Conservation (phyloP, 2,888 invertebrate species). For the Drepanosiphum platanoidis region DNA sequence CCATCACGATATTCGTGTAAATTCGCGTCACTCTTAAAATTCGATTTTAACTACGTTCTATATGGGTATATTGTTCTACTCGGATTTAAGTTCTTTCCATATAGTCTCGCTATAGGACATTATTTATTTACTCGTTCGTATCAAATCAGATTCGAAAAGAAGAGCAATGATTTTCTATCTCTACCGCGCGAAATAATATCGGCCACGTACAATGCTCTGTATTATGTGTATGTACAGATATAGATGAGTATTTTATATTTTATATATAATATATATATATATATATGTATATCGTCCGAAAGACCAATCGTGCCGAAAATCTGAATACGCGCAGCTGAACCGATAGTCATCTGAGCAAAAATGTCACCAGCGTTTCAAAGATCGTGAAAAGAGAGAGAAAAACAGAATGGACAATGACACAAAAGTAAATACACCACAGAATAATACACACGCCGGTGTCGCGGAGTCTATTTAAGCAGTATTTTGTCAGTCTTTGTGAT, state of each 20-base stretch:
- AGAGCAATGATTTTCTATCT: no score
- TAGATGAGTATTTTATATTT: neutral
- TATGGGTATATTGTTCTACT: no score
- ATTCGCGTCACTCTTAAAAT: no score
- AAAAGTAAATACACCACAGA: slow-evolving; percentile 57
- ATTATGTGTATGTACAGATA: neutral
- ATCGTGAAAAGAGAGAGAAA: slow-evolving; percentile 11
- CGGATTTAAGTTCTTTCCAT: no score
- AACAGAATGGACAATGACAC: slow-evolving; percentile 37
- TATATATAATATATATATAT: no score
- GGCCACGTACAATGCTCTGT: neutral
- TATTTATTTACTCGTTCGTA: no score
- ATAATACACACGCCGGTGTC: slow-evolving; percentile 57
- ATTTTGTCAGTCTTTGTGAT: slow-evolving; percentile 59
- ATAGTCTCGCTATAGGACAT: no score
- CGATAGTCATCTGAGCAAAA: slow-evolving; percentile 55
- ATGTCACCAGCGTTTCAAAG: slow-evolving; percentile 51
- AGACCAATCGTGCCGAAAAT: slow-evolving; percentile 40
- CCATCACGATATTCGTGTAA: no score
- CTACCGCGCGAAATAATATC: no score
- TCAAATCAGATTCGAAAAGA: neutral
- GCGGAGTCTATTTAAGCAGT: slow-evolving; percentile 57
- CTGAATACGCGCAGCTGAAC: slow-evolving; percentile 59
- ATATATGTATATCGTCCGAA: slow-evolving; percentile 6
- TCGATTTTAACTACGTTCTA: no score